Base-by-base conservation (phyloP, 2,113 vertebrate species). In the Sceloporus undulatus region DNA sequence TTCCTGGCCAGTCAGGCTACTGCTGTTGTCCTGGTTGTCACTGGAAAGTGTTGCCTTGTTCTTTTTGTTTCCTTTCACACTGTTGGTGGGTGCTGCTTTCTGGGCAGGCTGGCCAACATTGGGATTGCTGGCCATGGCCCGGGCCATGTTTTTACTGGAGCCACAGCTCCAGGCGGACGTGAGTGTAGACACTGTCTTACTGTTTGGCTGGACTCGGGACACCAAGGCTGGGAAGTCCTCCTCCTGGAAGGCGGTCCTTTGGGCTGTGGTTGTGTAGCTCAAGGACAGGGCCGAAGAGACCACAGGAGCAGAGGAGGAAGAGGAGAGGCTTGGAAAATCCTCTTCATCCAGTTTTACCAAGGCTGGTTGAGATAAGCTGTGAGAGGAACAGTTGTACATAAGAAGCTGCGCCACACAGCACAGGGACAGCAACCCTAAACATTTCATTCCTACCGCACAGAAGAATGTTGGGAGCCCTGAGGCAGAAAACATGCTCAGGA, bases 201-300 rank as follows among this genome's bases (percentile, higher is more conserved):
- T 90, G 90, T 89, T 92, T 14, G 96, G 97, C 74, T 92, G 98
- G 27, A 97, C 95, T 71, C 96, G 98, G 87, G 98, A 97, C 78
- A 99, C 98, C 2, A 99, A 95, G 18, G 98, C 99, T 0, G 99
- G 99, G 88, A 99, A 99, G 92, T 99, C 99, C 68, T 99, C 99
- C 73, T 99, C 99, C 6, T 98, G 98, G 92, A 99, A 99, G 54
- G 98, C 96, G 0, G 91, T 89, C 91, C 94, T 98, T 89, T 93
- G 97, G 2, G 97, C 79, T 0, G 97, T 97, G 0, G 93, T 93
- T 0, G 97, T 95, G 76, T 99, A 99, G 0, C 95, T 96, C 54
- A 98, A 94, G 0, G 97, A 95, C 96, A 98, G 91, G 21, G 95
- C 94, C 10, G 95, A 59, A 0, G 96, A 52, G 77, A 93, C 74